Evolutionary conservation across 1,140 invertebrate species (phyloP).

Genomic region (Apis laboriosa): DNA sequence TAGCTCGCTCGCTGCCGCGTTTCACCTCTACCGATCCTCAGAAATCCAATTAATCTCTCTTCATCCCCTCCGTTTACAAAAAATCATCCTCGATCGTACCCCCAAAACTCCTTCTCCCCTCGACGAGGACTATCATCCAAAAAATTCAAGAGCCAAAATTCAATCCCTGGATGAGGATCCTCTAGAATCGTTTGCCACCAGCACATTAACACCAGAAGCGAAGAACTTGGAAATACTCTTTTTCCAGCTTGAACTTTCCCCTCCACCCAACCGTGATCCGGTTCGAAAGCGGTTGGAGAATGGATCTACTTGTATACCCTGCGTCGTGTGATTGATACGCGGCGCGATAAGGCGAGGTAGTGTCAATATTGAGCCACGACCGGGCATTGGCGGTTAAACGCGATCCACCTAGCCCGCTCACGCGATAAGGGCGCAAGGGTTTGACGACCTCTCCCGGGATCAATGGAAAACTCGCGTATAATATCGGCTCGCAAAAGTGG

Average conservation of each 20-base stretch:
- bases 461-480: not conserved
- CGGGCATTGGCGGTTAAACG: constrained; percentile 37
- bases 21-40: not conserved
- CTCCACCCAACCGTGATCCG: not conserved
- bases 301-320: constrained; percentile 31
- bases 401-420: not conserved
- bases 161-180: no score
- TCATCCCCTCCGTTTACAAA: no score
- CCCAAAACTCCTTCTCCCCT: no score
- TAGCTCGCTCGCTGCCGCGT: constrained; percentile 4
- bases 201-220: no score
- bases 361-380: constrained; percentile 61
- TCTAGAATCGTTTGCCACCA: no score
- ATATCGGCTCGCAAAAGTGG: no score
- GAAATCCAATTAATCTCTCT: not conserved
- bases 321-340: constrained; percentile 35
- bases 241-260: not conserved
- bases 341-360: constrained; percentile 47
- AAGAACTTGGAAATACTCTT: no score
- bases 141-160: no score
- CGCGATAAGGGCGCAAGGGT: constrained; percentile 48
- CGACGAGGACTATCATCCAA: no score
- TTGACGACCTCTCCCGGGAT: constrained; percentile 40
- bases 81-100: not conserved
- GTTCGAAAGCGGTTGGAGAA: constrained; percentile 16